Conservation (phyloP, 2,888 invertebrate species). For the Papilio demoleus region DNA sequence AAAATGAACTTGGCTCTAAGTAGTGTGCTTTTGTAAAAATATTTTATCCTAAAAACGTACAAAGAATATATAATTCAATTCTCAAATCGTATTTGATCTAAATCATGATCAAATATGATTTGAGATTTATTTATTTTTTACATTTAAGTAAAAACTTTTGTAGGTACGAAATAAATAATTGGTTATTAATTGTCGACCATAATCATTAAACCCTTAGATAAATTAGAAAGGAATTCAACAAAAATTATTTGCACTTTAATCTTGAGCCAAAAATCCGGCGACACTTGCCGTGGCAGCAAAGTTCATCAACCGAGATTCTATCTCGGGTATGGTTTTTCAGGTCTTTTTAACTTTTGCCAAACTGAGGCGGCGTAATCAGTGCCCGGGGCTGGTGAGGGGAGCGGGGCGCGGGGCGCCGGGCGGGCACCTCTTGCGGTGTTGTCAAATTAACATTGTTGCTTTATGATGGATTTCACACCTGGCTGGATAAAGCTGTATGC, state of each 20-base stretch:
- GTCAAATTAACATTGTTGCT: constrained; percentile 54
- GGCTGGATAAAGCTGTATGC: constrained; percentile 48
- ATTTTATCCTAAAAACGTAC: too few relatives aligned
- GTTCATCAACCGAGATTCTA: constrained; percentile 43
- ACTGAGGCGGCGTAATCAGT: constrained; percentile 50
- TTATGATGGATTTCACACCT: constrained; percentile 67
- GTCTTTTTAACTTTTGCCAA: constrained; percentile 43
- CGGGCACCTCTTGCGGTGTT: constrained; percentile 40
- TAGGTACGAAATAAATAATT: not conserved
- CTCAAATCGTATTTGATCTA: too few relatives aligned
- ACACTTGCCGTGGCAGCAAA: constrained; percentile 31
- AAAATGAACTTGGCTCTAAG: too few relatives aligned
- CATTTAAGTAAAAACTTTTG: too few relatives aligned
- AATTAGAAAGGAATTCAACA: constrained; percentile 25
- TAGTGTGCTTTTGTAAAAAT: too few relatives aligned
- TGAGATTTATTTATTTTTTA: too few relatives aligned
- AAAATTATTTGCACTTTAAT: constrained; percentile 35
- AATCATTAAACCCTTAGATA: not conserved
- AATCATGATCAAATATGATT: too few relatives aligned
- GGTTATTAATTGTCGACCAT: not conserved
- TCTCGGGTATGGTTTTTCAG: constrained; percentile 37
- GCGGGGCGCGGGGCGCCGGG: constrained; percentile 16
- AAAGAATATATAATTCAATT: too few relatives aligned
- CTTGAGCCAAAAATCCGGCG: constrained; percentile 25
- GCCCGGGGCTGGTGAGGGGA: constrained; percentile 34